Conservation (phyloP, 2,888 invertebrate genomes). For the Tupiocoris notatus region DNA sequence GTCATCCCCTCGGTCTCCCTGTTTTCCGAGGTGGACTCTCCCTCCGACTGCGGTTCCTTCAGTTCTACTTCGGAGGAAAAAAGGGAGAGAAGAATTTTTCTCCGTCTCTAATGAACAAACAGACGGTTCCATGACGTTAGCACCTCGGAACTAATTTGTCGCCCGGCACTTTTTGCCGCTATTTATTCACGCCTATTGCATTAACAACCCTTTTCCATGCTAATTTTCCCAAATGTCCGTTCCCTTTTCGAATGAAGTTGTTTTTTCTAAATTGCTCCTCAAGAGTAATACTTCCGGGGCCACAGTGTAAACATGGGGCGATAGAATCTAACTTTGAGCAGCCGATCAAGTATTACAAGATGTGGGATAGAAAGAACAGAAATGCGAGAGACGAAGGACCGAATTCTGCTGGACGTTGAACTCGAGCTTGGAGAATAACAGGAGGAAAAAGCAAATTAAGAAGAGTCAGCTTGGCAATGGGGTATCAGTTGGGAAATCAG, state of each 20-base stretch:
- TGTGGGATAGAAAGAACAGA: no score
- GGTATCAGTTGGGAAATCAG: no score
- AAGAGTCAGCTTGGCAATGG: no score
- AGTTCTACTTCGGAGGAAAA: neutral
- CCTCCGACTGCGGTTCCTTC: neutral
- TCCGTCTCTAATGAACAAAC: slow-evolving; percentile 28
- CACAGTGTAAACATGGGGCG: no score
- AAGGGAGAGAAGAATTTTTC: neutral
- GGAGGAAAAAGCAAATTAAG: no score
- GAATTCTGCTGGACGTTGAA: no score
- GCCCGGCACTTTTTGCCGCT: neutral
- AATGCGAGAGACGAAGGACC: no score
- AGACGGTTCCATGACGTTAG: neutral
- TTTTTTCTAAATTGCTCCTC: no score
- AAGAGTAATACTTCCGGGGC: no score
- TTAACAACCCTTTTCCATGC: neutral
- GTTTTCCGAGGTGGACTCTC: slow-evolving; percentile 1
- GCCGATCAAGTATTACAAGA: no score
- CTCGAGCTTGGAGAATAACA: no score
- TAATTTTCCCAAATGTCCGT: neutral
- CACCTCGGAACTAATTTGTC: slow-evolving; percentile 1
- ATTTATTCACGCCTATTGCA: neutral
- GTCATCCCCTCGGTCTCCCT: slow-evolving; percentile 7
- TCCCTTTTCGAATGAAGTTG: neutral
- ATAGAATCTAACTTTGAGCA: no score